Evolutionary conservation across 2,113 vertebrate species (phyloP).

Genomic region (Hippocampus guttulatus): DNA sequence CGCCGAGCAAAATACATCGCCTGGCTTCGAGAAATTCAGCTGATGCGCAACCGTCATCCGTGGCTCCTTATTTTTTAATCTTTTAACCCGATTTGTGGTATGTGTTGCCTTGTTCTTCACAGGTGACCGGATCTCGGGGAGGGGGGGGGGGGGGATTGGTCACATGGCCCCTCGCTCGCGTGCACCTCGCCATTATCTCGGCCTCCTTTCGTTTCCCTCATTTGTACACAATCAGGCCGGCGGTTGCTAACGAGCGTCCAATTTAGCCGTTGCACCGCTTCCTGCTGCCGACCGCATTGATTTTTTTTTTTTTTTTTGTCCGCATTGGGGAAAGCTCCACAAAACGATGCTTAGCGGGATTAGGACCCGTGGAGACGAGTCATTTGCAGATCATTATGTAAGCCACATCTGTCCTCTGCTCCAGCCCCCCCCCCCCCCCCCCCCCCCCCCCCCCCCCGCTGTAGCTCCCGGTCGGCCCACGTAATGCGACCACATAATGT

Average conservation of each 20-base stretch:
- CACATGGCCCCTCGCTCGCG: conserved; percentile 3
- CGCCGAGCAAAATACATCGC: too few species aligned
- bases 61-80: neutral
- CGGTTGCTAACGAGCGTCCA: neutral
- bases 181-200: neutral
- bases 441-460: neutral
- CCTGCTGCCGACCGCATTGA: neutral
- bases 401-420: conserved; percentile 56
- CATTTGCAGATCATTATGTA: conserved; percentile 50
- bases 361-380: conserved; percentile 35
- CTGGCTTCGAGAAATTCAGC: too few species aligned
- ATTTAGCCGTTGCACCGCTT: neutral
- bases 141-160: too few species aligned
- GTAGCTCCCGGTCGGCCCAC: conserved; percentile 27
- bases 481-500: conserved; percentile 17
- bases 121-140: conserved; percentile 12
- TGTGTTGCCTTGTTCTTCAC: neutral
- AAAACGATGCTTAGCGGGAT: conserved; percentile 43
- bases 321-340: neutral
- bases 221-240: neutral
- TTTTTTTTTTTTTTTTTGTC: neutral
- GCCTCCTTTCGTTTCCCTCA: neutral
- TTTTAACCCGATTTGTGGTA: neutral
- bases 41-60: neutral
- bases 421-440: neutral